Evolutionary conservation across 2,797 vertebrate species (phyloP).

Genomic region (Geotrypetes seraphini): DNA sequence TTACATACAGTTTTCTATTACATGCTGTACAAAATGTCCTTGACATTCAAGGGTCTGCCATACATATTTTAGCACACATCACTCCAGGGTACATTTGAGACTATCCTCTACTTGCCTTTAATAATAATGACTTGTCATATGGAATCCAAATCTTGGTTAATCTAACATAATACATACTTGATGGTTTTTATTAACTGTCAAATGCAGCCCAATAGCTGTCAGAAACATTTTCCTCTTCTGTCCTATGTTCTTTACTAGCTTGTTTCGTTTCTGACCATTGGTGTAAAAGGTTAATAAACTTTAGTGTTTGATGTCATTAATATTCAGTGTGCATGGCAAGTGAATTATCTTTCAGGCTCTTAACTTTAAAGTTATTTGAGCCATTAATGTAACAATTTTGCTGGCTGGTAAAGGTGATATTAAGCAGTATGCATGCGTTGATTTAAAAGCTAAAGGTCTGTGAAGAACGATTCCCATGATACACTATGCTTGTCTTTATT

Average conservation of each 20-base stretch:
- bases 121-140: constrained; percentile 68
- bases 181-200: constrained; percentile 64
- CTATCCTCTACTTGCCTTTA: constrained; percentile 65
- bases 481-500: constrained; percentile 14
- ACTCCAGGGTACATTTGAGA: constrained; percentile 64
- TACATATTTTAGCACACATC: constrained; percentile 58
- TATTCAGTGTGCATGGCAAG: constrained; percentile 36
- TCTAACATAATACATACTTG: constrained; percentile 58
- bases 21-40: constrained; percentile 50
- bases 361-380: constrained; percentile 28
- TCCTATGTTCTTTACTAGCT: constrained; percentile 30
- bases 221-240: constrained; percentile 45
- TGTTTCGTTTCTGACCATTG: constrained; percentile 50
- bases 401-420: constrained; percentile 19
- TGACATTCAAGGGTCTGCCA: constrained; percentile 60
- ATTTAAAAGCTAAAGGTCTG: constrained; percentile 24
- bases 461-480: constrained; percentile 22
- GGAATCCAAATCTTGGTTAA: constrained; percentile 57
- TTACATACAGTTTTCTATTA: constrained; percentile 51
- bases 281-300: constrained; percentile 55
- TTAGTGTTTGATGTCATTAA: constrained; percentile 36
- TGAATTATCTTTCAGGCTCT: constrained; percentile 37
- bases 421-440: neutral
- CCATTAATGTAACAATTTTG: constrained; percentile 28
- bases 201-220: constrained; percentile 39